These are phyloP conservation scores for Pholis gunnellus DNA, from an alignment of 2,113 vertebrate species.

Conservation along the genomic window DNA sequence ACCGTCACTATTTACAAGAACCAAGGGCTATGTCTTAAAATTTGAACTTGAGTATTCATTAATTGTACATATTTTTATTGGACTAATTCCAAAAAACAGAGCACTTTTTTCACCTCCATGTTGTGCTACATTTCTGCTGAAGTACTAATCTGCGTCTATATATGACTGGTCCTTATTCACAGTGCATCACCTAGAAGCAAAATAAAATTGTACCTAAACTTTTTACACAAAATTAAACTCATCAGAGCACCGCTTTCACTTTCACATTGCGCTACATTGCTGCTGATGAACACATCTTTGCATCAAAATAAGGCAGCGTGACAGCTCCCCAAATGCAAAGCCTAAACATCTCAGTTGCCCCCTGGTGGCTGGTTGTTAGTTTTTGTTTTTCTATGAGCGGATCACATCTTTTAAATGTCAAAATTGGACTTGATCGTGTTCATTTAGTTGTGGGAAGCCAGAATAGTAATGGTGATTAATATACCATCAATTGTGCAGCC, in stretches of 20 bases:
- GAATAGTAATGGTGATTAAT: neutral
- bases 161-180: neutral
- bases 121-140: neutral
- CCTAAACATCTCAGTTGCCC: neutral
- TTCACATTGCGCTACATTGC: neutral
- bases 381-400: neutral
- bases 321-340: neutral
- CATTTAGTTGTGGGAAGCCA: too few species aligned
- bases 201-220: neutral
- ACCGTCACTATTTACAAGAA: neutral
- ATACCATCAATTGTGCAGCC: neutral
- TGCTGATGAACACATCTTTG: neutral
- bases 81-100: neutral
- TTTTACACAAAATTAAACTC: neutral
- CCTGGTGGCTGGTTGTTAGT: neutral
- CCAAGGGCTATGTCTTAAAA: too few species aligned
- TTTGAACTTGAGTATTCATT: too few species aligned
- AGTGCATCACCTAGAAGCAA: neutral
- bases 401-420: neutral
- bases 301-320: neutral
- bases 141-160: neutral
- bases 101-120: neutral
- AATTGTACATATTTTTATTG: neutral
- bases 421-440: neutral
- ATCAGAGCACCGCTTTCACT: neutral